A percentile compares a stretch with the other conserved stretches of the same genome.
Evolutionary conservation across 1,140 invertebrate species (phyloP).

Genomic region (Linepithema humile): DNA sequence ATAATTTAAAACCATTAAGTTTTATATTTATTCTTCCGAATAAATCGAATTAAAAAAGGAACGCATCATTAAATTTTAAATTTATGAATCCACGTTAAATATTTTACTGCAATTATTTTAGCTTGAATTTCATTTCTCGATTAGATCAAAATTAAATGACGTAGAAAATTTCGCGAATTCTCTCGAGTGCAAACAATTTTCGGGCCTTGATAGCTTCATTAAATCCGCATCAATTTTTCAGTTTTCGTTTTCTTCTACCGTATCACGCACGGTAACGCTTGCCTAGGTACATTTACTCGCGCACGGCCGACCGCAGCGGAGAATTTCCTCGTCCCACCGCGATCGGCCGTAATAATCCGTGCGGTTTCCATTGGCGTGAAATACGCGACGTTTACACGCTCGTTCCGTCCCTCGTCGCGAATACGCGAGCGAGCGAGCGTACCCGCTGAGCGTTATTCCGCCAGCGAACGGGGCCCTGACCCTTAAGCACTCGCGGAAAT

Average conservation of each 20-base stretch:
- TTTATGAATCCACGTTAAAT: too few species aligned
- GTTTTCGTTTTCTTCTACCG: slow-evolving; percentile 36
- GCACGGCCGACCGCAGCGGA: slow-evolving; percentile 55
- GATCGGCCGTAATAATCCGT: slow-evolving; percentile 74
- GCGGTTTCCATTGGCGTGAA: slow-evolving; percentile 75
- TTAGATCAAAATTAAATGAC: neutral
- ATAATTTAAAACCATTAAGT: too few species aligned
- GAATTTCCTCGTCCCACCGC: slow-evolving; percentile 69
- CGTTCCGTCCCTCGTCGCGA: slow-evolving; percentile 56
- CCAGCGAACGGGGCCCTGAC: slow-evolving; percentile 27
- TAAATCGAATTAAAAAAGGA: too few species aligned
- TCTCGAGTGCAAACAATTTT: neutral
- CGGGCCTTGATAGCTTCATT: neutral
- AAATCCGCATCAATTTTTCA: neutral
- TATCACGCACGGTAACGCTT: neutral
- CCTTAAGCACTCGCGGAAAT: slow-evolving; percentile 58
- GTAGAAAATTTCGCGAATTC: neutral
- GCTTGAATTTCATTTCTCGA: neutral
- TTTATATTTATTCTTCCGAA: too few species aligned
- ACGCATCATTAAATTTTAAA: too few species aligned
- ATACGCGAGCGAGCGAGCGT: slow-evolving; percentile 30
- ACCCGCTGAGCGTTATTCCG: slow-evolving; percentile 55
- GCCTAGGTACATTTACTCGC: slow-evolving; percentile 17
- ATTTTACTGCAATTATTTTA: neutral
- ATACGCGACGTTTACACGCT: slow-evolving; percentile 75